A percentile compares a stretch with the other conserved stretches of the same genome.
Conservation (phyloP, 2,113 vertebrate genomes). For the Serranochromis macrocephalus region DNA sequence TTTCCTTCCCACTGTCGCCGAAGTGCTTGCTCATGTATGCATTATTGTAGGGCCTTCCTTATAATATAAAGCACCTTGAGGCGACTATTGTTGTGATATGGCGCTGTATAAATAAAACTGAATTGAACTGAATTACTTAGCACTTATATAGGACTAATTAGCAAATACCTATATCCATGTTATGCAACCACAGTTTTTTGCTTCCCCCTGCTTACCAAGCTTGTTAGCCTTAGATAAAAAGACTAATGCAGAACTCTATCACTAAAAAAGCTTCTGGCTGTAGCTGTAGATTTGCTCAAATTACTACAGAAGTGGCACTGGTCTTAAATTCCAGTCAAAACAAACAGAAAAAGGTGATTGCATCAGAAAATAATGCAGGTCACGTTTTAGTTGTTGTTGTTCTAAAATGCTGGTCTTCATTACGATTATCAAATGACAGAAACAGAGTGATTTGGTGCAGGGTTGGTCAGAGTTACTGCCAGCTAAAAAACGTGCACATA, state of each 20-base stretch:
- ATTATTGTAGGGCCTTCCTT: neutral
- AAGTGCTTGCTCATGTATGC: neutral
- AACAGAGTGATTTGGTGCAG: neutral
- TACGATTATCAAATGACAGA: neutral
- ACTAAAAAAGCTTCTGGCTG: neutral
- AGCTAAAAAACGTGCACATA: neutral
- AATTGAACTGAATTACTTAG: neutral
- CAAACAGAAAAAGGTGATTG: neutral
- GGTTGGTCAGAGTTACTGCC: neutral
- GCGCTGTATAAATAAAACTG: neutral
- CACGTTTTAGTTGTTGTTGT: neutral
- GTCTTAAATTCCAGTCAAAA: neutral
- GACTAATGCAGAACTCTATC: neutral
- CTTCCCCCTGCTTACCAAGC: accelerated
- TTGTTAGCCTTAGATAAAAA: neutral
- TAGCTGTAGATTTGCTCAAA: neutral
- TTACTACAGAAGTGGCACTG: neutral
- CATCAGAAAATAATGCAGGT: neutral
- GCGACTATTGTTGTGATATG: accelerated
- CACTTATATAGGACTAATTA: neutral
- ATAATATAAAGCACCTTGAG: neutral
- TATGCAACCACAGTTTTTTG: neutral
- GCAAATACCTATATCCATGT: neutral
- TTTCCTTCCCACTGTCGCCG: accelerated
- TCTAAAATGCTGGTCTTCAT: neutral